Conservation (phyloP, 2,888 invertebrate species). For the Epinotia bilunana region DNA sequence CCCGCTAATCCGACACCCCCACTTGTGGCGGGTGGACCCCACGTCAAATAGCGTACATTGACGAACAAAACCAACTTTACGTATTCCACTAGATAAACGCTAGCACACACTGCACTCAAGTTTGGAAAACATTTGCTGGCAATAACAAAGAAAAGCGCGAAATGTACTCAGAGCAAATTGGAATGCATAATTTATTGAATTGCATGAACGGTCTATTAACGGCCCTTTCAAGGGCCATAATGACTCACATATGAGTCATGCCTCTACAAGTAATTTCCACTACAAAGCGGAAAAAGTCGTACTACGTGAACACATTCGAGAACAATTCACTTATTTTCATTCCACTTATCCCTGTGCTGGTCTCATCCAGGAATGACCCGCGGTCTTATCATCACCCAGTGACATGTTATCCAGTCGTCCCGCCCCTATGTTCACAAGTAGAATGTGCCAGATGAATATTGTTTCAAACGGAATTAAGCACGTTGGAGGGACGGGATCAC, state of each 20-base stretch:
- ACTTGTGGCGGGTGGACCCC: constrained; percentile 71
- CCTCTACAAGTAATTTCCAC: no score
- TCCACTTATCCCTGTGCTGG: no score
- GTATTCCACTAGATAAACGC: constrained; percentile 54
- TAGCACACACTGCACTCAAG: constrained; percentile 52
- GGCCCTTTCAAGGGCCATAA: no score
- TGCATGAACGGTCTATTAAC: background rate
- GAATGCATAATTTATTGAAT: background rate
- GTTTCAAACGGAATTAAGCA: constrained; percentile 84
- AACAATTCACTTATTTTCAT: no score
- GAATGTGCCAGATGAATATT: constrained; percentile 83
- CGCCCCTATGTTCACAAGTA: constrained; percentile 62
- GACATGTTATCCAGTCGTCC: background rate
- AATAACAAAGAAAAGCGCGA: background rate
- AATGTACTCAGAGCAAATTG: background rate
- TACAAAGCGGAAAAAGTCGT: no score
- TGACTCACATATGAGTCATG: no score
- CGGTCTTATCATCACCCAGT: background rate
- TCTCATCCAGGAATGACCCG: no score
- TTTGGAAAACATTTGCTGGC: constrained; percentile 31
- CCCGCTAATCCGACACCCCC: constrained; percentile 60
- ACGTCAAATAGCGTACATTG: constrained; percentile 78
- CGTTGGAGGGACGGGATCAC: constrained; percentile 78
- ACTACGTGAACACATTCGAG: no score
- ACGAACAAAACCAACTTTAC: constrained; percentile 75